Percentiles rank a stretch among this genome's conserved stretches.
Evolutionary conservation across 2,113 vertebrate species (phyloP).

Genomic region (Pelvicachromis taeniatus): DNA sequence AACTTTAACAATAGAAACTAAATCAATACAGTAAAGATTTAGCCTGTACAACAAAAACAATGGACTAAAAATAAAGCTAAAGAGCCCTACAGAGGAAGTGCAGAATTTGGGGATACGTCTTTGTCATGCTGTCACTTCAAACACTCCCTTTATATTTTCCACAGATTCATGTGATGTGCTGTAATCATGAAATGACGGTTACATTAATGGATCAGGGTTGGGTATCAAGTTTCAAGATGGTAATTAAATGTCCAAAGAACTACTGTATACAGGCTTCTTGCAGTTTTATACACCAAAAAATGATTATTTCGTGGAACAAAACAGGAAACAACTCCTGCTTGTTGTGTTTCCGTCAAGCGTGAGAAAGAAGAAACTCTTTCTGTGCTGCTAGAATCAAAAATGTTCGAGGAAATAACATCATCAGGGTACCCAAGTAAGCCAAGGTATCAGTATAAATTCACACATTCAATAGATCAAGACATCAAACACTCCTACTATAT

Average conservation of each 20-base stretch:
- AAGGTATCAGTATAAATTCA: neutral
- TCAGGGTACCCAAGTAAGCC: neutral
- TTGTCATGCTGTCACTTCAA: neutral
- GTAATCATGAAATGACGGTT: neutral
- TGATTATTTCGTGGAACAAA: neutral
- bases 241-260: neutral
- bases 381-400: neutral
- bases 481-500: neutral
- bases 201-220: neutral
- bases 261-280: no score
- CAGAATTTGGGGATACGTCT: neutral
- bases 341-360: neutral
- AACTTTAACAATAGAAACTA: neutral
- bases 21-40: neutral
- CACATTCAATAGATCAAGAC: neutral
- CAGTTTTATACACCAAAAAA: neutral
- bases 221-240: neutral
- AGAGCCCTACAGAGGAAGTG: neutral
- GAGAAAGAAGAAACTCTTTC: neutral
- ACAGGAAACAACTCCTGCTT: neutral
- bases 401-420: neutral
- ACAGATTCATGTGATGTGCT: neutral
- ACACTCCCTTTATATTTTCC: neutral
- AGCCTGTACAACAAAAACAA: neutral
- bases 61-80: neutral